Base-by-base conservation (phyloP, 2,113 vertebrate species). In the Beaufortia kweichowensis region DNA sequence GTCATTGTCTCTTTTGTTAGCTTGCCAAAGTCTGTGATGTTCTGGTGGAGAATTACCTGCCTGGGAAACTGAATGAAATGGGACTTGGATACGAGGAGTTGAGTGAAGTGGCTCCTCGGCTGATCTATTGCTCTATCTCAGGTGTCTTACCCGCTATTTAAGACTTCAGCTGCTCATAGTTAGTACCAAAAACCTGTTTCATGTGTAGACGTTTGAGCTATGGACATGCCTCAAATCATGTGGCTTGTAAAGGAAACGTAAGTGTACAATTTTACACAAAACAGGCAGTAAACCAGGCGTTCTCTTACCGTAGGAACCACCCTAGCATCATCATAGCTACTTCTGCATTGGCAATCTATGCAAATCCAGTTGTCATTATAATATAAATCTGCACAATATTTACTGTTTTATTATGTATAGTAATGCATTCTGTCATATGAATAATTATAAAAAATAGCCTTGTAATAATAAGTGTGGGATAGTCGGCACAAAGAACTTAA, bases 101-200 rank as follows among this genome's bases (percentile, higher is more conserved):
- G 61, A 88, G 86, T 12, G 77, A 85, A 83, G 73, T 90, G 53
- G 94, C 95, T 62, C 95, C 96, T 35, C 89, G 86, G 0, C 86
- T 96, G 75, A 71, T 98, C 70, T 99, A 96, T 83, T 99, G 97
- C 81, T 98, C 96, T 76, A 95, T 98, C 75, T 92, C 97, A 93
- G 97, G 96, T 96, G 94, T 53, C n/a, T 21, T 3, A 46, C 15
- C 43, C 15, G 41, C 41, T 17, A 46, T 17, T 46, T 46, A 1
- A 19, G 12, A 46, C 12, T 46, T 46, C 43, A 17, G 15, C 15
- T 35, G 3, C 3, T 43, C 5, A 15, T 46, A 14, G 43, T 39
- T 2, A 10, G 11, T 3, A 6, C 3, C 3, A 33, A 33, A 33
- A 33, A 39, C 8, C 9, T n/a, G n/a, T n/a, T n/a, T 10, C 43